These are phyloP conservation scores for Tachina grossa DNA, from an alignment of 2,888 invertebrate species.

Conservation along the genomic window DNA sequence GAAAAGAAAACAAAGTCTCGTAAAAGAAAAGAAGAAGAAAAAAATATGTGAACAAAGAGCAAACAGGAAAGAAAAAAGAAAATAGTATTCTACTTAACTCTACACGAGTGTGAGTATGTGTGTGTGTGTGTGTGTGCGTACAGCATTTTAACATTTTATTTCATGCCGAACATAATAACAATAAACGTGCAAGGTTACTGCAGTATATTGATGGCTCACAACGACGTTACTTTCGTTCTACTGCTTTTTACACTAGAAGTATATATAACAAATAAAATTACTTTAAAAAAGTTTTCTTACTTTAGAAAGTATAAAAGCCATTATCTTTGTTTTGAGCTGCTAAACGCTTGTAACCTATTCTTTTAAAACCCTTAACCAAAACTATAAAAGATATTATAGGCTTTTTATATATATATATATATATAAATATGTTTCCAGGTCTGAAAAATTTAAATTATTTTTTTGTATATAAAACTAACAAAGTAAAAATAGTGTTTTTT, in stretches of 20 bases:
- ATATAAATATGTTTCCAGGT: no score
- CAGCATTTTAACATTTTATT: constrained; percentile 64
- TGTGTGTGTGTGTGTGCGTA: not conserved
- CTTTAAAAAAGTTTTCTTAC: constrained; percentile 32
- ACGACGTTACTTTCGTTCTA: not conserved
- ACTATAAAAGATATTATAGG: no score
- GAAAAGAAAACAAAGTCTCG: constrained; percentile 23
- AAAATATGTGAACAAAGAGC: constrained; percentile 18
- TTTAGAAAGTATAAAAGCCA: constrained; percentile 4
- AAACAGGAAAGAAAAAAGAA: constrained; percentile 2
- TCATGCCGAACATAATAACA: constrained; percentile 60
- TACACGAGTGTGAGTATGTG: not conserved
- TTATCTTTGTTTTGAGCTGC: constrained; percentile 31
- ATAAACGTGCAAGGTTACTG: constrained; percentile 65
- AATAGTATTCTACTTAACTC: constrained; percentile 8
- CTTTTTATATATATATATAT: no score
- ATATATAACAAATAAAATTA: constrained; percentile 22
- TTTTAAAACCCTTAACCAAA: not conserved
- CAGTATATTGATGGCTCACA: constrained; percentile 53
- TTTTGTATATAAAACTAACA: no score
- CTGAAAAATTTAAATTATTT: no score
- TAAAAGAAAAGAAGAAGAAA: not conserved
- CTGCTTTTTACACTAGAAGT: not conserved
- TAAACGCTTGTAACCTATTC: not conserved
- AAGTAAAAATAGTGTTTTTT: no score